These are phyloP conservation scores for Sinodicranocentrus sp. DNA, from an alignment of 2,888 invertebrate species.

Conservation along the genomic window DNA sequence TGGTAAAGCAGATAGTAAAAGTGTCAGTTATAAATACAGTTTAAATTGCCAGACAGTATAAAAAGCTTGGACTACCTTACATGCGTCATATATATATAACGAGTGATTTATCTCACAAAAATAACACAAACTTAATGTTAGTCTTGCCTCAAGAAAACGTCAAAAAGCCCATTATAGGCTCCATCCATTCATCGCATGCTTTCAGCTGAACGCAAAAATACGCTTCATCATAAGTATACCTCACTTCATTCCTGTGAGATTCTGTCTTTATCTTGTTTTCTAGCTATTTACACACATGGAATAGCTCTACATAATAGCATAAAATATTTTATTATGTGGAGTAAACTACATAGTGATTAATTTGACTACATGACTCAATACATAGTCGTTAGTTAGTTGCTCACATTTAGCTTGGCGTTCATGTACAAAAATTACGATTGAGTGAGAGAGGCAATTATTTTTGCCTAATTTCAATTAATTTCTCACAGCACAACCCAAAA, in stretches of 20 bases:
- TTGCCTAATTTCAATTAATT: conserved; percentile 69
- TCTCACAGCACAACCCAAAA: conserved; percentile 30
- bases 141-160: not conserved
- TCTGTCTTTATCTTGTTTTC: conserved; percentile 22
- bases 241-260: conserved; percentile 9
- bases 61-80: not conserved
- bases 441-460: conserved; percentile 53
- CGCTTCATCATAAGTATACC: not conserved
- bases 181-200: too few species aligned
- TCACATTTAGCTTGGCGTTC: conserved; percentile 36
- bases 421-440: conserved; percentile 28
- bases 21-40: conserved; percentile 58
- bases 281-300: conserved; percentile 10
- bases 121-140: too few species aligned
- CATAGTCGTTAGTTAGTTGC: conserved; percentile 24
- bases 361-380: conserved; percentile 57
- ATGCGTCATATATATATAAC: conserved; percentile 24
- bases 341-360: conserved; percentile 41
- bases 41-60: conserved; percentile 40
- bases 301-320: conserved; percentile 8
- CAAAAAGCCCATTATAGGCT: not conserved
- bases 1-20: conserved; percentile 37
- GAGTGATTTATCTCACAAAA: conserved; percentile 40
- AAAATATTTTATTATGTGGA: conserved; percentile 23
- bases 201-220: too few species aligned